Conservation (phyloP, 2,113 vertebrate species). For the Rhodinocichla rosea region DNA sequence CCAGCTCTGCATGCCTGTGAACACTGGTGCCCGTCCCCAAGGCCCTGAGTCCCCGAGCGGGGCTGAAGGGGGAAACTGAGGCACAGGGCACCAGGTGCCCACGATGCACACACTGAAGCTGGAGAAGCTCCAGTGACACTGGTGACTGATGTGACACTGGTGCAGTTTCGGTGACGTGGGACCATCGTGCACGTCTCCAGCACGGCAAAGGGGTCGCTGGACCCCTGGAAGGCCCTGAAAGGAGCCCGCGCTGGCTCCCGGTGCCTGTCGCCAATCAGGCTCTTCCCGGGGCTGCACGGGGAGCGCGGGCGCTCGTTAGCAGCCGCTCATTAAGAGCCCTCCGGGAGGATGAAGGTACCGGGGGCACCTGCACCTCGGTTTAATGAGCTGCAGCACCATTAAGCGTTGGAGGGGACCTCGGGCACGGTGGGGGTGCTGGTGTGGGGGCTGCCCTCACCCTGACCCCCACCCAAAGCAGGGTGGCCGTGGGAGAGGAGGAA, state of each 20-base stretch:
- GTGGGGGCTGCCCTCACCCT: neutral
- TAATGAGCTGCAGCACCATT: constrained; percentile 72
- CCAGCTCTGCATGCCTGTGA: accelerated
- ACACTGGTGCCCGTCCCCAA: accelerated
- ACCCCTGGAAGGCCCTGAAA: neutral
- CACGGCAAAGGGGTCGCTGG: neutral
- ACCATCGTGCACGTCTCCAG: accelerated
- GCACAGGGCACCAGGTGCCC: neutral
- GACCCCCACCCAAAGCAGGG: neutral
- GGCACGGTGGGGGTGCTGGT: neutral
- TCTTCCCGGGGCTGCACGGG: neutral
- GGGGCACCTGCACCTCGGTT: constrained; percentile 73
- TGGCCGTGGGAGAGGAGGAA: neutral
- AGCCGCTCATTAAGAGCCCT: constrained; percentile 72
- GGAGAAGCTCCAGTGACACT: neutral
- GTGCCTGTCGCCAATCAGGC: constrained; percentile 32
- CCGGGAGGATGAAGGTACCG: constrained; percentile 57
- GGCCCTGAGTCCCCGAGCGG: neutral
- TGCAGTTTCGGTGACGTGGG: neutral
- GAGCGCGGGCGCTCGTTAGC: constrained; percentile 59
- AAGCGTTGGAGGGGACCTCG: neutral
- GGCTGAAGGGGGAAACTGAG: neutral
- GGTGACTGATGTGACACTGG: neutral
- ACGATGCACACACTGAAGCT: neutral
- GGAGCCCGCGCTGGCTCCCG: neutral